phyloP scores from a whole-genome alignment of 2,797 vertebrate species.

The Bovichtus variegatus region DNA sequence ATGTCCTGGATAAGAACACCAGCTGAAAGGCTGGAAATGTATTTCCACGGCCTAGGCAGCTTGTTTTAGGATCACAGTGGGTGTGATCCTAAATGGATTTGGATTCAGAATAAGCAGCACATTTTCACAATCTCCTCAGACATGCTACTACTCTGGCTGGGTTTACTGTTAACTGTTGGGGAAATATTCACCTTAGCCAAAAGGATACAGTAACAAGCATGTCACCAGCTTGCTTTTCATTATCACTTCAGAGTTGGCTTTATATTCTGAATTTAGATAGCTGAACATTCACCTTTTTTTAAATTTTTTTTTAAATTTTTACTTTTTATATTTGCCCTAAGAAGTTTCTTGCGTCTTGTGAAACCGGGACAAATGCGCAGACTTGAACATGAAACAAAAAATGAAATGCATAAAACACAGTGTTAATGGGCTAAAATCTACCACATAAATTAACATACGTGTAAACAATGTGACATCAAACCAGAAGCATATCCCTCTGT shows the following conservation, averaged over 20 bases:
- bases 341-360: too few species aligned
- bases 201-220: too few species aligned
- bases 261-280: background rate
- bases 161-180: background rate
- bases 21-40: slow-evolving; percentile 15
- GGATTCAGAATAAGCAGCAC: background rate
- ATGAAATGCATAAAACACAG: background rate
- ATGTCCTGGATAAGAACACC: slow-evolving; percentile 20
- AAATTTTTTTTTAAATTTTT: background rate
- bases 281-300: background rate
- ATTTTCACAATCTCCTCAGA: background rate
- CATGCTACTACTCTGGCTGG: background rate
- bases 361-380: background rate
- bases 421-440: background rate
- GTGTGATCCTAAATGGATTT: slow-evolving; percentile 14
- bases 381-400: background rate
- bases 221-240: background rate
- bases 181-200: background rate
- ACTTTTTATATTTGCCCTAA: too few species aligned
- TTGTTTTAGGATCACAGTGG: background rate
- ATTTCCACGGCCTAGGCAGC: slow-evolving; percentile 10
- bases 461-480: background rate
- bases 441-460: too few species aligned
- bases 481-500: background rate
- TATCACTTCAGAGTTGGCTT: background rate